Percentiles rank a stretch among this genome's conserved stretches.
Evolutionary conservation across 2,888 invertebrate genomes (phyloP).

Genomic region (Sisyra nigra): DNA sequence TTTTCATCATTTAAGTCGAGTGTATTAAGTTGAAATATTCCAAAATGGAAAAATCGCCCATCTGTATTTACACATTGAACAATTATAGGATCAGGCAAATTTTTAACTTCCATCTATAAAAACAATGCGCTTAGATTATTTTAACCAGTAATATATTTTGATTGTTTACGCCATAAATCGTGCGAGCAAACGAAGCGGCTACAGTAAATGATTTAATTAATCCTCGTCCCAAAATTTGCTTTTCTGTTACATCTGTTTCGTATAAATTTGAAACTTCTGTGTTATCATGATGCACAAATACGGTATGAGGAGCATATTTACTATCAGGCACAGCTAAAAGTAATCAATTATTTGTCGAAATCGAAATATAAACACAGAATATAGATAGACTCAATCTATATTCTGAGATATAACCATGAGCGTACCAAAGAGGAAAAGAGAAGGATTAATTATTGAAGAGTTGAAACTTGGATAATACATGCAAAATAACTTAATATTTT

Average conservation of each 20-base stretch:
- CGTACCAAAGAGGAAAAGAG: no score
- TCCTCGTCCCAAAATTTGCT: constrained; percentile 52
- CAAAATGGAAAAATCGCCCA: constrained; percentile 62
- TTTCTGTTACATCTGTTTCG: constrained; percentile 45
- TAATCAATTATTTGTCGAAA: not conserved
- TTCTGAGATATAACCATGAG: no score
- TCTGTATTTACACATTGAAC: constrained; percentile 74
- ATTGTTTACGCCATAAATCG: constrained; percentile 48
- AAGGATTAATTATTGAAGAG: no score
- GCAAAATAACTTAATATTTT: no score
- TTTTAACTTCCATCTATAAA: constrained; percentile 17
- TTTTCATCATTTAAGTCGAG: constrained; percentile 42
- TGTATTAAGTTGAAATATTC: constrained; percentile 71
- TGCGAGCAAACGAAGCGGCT: constrained; percentile 61
- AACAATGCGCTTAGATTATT: constrained; percentile 10
- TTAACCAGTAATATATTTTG: no score
- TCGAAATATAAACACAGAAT: not conserved
- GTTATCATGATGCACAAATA: constrained; percentile 52
- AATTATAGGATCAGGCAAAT: constrained; percentile 59
- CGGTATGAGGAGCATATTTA: constrained; percentile 51
- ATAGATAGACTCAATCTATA: not conserved
- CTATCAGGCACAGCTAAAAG: not conserved
- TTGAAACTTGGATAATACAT: no score
- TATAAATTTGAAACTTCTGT: constrained; percentile 49
- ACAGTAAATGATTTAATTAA: constrained; percentile 59